These are phyloP conservation scores for Petrocephalus schoutedeni DNA, from an alignment of 2,797 vertebrate genomes.

Conservation along the genomic window DNA sequence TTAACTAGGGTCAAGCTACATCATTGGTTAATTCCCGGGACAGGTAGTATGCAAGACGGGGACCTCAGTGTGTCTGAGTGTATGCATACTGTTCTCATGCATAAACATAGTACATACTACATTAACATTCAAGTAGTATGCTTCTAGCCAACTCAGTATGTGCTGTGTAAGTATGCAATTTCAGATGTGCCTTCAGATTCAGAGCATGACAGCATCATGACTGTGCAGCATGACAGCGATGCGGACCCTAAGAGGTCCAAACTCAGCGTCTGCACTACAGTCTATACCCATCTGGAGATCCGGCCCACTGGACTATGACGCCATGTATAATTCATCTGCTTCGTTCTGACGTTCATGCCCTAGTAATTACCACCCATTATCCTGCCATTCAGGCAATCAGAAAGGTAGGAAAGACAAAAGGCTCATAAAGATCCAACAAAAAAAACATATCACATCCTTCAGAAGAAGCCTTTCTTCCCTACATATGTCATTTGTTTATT, in stretches of 20 bases:
- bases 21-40: not conserved
- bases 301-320: not conserved
- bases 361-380: constrained; percentile 11
- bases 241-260: not conserved
- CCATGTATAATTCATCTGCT: not conserved
- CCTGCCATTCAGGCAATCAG: not conserved
- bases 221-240: not conserved
- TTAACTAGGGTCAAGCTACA: not conserved
- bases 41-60: not conserved
- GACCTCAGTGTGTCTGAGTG: not conserved
- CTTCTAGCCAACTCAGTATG: not conserved
- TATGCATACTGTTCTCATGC: not conserved
- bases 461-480: not conserved
- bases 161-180: not conserved
- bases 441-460: not conserved
- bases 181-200: not conserved
- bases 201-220: not conserved
- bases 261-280: not conserved
- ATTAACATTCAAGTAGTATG: not conserved
- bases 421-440: not conserved
- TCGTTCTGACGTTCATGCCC: not conserved
- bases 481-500: not conserved
- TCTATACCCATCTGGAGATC: not conserved
- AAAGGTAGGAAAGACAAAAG: not conserved
- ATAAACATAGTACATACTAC: not conserved